Evolutionary conservation across 2,797 vertebrate species (phyloP).

Genomic region (Dallia pectoralis): DNA sequence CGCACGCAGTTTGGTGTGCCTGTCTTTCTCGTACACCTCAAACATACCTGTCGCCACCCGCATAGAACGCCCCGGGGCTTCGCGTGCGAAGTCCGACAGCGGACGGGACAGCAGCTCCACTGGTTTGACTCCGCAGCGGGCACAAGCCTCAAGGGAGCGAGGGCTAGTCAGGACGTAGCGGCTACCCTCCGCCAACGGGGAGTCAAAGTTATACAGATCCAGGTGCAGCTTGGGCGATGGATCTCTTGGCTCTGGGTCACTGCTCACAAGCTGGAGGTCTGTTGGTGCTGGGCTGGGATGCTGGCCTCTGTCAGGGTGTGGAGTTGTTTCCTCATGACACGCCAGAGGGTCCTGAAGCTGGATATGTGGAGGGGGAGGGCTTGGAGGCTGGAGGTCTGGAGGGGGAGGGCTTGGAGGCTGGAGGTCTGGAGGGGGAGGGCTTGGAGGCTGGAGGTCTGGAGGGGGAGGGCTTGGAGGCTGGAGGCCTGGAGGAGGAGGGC

Average conservation of each 20-base stretch:
- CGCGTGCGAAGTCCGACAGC: slow-evolving; percentile 85
- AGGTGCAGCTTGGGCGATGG: slow-evolving; percentile 84
- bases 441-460: slow-evolving; percentile 17
- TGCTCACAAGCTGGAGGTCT: slow-evolving; percentile 37
- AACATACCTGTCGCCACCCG: slow-evolving; percentile 89
- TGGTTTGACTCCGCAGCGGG: slow-evolving; percentile 90
- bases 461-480: slow-evolving; percentile 2
- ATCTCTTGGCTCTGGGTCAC: slow-evolving; percentile 51
- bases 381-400: neutral
- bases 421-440: slow-evolving; percentile 12
- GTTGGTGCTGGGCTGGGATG: neutral
- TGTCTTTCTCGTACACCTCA: slow-evolving; percentile 88
- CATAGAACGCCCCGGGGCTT: slow-evolving; percentile 92
- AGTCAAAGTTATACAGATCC: slow-evolving; percentile 95
- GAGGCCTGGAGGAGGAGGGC: slow-evolving; percentile 1
- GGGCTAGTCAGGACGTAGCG: slow-evolving; percentile 97
- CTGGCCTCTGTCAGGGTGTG: slow-evolving; percentile 12
- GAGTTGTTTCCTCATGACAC: neutral
- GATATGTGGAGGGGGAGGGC: neutral
- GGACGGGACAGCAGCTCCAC: slow-evolving; percentile 89
- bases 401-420: slow-evolving; percentile 18
- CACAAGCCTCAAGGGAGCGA: slow-evolving; percentile 93
- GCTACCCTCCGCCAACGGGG: slow-evolving; percentile 88
- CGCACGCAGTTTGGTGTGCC: slow-evolving; percentile 87
- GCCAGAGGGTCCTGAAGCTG: neutral